Evolutionary conservation across 2,797 vertebrate genomes (phyloP), one percentile per base, ranked within the genome.

Genomic region (Serranus cabrilla): DNA sequence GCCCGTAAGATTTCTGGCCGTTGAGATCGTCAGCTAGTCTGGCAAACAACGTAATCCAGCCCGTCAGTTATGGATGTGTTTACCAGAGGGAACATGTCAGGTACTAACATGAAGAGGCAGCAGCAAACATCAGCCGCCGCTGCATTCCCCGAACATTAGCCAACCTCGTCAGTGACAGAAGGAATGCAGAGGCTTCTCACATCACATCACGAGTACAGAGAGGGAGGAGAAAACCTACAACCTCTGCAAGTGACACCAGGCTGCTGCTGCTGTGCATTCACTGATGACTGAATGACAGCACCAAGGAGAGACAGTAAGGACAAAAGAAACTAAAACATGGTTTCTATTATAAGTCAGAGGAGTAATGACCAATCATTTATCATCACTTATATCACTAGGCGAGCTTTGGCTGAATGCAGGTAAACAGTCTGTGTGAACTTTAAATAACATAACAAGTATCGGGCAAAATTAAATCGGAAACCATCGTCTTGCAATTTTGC

Each of bases 131-230:
- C 78, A 73, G 83, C 86, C 71, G 4, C 74, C 27, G 27, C 84
- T 84, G 85, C 93, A 96, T 95, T 95, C 95, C 91, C 90, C 52
- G 64, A 89, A 81, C 81, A 71, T 94, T 86, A 94, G 81, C 88
- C 87, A 89, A 91, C 76, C 57, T 77, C 50, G 37, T 68, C 77
- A 80, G 86, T 88, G 91, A 92, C 91, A 88, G 51, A 18, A 85
- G 85, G 91, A 93, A 94, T 94, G 92, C 72, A 61, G 49, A 76
- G 63, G 76, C 81, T 87, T 81, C 77, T 40, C 75, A 86, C 83
- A 76, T 55, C 60, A 52, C 13, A 34, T n/a, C 76, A 39, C 58
- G 21, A 31, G 47, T 5, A 54, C 13, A 74, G 57, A 57, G 76
- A n/a, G 47, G 25, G 46, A 57, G 40, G 14, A 13, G n/a, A 42